Conservation (phyloP, 1,140 invertebrate genomes). For the Tetramorium parvispinum region DNA sequence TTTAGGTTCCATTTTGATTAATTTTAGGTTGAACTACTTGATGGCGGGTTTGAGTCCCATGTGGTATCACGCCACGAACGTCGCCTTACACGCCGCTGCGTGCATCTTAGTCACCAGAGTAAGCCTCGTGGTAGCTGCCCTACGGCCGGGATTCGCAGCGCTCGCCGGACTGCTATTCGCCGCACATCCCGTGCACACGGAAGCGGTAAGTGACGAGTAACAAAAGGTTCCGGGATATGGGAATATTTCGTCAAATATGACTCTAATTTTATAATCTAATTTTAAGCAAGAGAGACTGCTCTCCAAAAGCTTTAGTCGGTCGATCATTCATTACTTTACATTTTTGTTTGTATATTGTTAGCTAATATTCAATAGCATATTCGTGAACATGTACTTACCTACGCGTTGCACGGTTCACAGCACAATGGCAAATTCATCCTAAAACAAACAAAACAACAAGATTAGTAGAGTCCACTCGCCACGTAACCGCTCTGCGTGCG, state of each 20-base stretch:
- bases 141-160: slow-evolving; percentile 89
- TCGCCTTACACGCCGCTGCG: slow-evolving; percentile 90
- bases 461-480: slow-evolving; percentile 50
- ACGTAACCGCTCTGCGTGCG: slow-evolving; percentile 25
- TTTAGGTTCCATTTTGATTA: not conserved
- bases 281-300: not conserved
- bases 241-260: not conserved
- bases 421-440: slow-evolving; percentile 46
- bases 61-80: slow-evolving; percentile 92
- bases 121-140: slow-evolving; percentile 88
- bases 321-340: not conserved
- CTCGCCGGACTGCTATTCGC: slow-evolving; percentile 92
- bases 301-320: not conserved
- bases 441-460: slow-evolving; percentile 59
- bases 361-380: slow-evolving; percentile 57
- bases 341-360: not conserved
- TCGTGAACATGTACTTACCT: slow-evolving; percentile 54
- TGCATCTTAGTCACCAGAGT: slow-evolving; percentile 90
- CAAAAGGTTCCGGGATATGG: not conserved
- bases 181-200: slow-evolving; percentile 95
- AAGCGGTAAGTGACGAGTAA: slow-evolving; percentile 89
- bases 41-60: slow-evolving; percentile 89
- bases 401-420: slow-evolving; percentile 15
- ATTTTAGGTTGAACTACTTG: slow-evolving; percentile 90
- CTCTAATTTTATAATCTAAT: not conserved